These are phyloP conservation scores for Forpus xanthops DNA, from an alignment of 2,797 vertebrate species.

Conservation along the genomic window DNA sequence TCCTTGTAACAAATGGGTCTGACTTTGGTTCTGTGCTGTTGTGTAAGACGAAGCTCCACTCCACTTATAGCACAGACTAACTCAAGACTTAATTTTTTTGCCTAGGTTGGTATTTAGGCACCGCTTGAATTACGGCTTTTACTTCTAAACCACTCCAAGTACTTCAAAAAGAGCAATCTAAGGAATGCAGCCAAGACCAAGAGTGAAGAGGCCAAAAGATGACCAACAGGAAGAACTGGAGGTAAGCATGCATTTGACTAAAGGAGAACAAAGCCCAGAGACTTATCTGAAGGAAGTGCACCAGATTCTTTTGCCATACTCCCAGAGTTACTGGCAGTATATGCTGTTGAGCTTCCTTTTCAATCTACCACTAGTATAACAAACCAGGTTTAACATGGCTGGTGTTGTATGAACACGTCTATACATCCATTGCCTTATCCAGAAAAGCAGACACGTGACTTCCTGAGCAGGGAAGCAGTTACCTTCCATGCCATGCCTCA, in stretches of 20 bases:
- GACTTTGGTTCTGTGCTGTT: not conserved
- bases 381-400: not conserved
- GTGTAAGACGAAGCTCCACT: not conserved
- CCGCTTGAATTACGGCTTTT: not conserved
- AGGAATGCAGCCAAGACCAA: not conserved
- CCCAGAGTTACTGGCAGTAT: not conserved
- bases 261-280: not conserved
- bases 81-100: not conserved
- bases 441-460: accelerated
- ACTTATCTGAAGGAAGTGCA: not conserved
- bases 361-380: not conserved
- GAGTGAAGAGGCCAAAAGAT: not conserved
- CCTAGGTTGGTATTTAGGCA: not conserved
- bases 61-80: not conserved
- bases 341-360: not conserved
- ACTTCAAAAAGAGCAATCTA: not conserved
- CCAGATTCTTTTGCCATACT: not conserved
- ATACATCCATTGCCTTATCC: not conserved
- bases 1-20: not conserved
- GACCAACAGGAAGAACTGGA: not conserved
- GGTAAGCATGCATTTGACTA: not conserved
- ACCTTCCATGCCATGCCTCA: not conserved
- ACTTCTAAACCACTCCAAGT: not conserved
- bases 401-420: not conserved
- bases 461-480: not conserved